A percentile compares a stretch with the other conserved stretches of the same genome.
These are phyloP conservation scores for Balanococcus diminutus DNA, from an alignment of 2,888 invertebrate species.

Conservation along the genomic window DNA sequence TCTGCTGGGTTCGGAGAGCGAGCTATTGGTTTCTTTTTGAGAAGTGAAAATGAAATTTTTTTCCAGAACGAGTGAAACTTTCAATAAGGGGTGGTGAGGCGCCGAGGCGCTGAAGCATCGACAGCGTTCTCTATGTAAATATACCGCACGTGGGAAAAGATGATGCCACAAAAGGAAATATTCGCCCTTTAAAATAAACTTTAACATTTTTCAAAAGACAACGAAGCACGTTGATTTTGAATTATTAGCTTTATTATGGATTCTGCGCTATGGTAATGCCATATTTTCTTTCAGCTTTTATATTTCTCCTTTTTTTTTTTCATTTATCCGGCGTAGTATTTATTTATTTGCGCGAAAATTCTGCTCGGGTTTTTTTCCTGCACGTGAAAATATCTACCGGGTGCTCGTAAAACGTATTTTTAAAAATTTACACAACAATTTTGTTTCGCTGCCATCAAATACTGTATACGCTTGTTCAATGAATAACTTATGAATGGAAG, in stretches of 20 bases:
- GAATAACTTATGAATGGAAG: conserved; percentile 7
- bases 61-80: not conserved
- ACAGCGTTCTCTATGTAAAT: not conserved
- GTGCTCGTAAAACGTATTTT: conserved; percentile 31
- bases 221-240: conserved; percentile 50
- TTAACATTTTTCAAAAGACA: conserved; percentile 43
- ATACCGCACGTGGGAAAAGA: not conserved
- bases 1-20: not conserved
- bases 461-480: not conserved
- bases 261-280: conserved; percentile 40
- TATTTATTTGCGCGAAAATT: not conserved
- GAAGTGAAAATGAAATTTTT: not conserved
- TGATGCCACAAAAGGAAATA: conserved; percentile 37
- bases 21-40: not conserved
- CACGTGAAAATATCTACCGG: not conserved
- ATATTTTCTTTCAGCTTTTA: not conserved
- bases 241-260: conserved; percentile 52
- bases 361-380: not conserved
- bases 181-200: conserved; percentile 33
- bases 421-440: conserved; percentile 22
- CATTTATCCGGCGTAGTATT: not conserved
- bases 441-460: not conserved
- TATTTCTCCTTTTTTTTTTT: not conserved
- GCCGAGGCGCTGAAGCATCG: not conserved
- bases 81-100: not conserved